phyloP scores from a whole-genome alignment of 2,888 invertebrate species.

The Myathropa florea region DNA sequence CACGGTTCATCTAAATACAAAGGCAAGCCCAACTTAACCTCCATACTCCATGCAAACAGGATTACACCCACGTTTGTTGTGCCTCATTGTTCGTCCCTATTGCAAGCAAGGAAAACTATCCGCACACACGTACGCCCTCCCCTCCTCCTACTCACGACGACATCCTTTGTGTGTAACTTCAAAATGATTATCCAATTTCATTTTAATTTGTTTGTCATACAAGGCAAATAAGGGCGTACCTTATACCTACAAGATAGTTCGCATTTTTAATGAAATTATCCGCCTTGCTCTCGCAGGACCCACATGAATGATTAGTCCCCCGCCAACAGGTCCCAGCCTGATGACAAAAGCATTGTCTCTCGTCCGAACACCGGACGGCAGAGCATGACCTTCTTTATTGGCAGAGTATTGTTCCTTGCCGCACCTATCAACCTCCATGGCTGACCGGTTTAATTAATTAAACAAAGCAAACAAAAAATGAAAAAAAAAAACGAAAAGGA shows the following conservation, averaged over 20 bases:
- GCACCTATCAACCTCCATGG: slow-evolving; percentile 25
- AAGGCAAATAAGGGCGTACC: slow-evolving; percentile 42
- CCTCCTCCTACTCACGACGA: background rate
- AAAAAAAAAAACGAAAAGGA: slow-evolving; percentile 9
- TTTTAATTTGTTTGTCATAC: slow-evolving; percentile 17
- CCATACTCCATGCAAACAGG: background rate
- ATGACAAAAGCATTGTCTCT: slow-evolving; percentile 37
- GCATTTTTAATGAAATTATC: slow-evolving; percentile 25
- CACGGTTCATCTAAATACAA: background rate
- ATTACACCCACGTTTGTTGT: background rate
- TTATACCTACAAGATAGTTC: slow-evolving; percentile 12
- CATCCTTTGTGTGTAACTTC: slow-evolving; percentile 9
- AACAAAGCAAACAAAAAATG: slow-evolving; percentile 13
- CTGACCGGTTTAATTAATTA: slow-evolving; percentile 56
- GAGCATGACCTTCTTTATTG: slow-evolving; percentile 56
- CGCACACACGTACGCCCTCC: background rate
- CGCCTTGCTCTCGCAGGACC: slow-evolving; percentile 26
- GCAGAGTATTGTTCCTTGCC: slow-evolving; percentile 44
- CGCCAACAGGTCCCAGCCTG: background rate
- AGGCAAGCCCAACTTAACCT: background rate
- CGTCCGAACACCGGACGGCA: slow-evolving; percentile 12
- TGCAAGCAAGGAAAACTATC: background rate
- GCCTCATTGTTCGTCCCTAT: background rate
- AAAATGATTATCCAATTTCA: slow-evolving; percentile 41
- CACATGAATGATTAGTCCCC: slow-evolving; percentile 32